Evolutionary conservation across 2,888 invertebrate genomes (phyloP), one percentile per base, ranked within the genome.

Genomic region (Micoletzkya japonica): DNA sequence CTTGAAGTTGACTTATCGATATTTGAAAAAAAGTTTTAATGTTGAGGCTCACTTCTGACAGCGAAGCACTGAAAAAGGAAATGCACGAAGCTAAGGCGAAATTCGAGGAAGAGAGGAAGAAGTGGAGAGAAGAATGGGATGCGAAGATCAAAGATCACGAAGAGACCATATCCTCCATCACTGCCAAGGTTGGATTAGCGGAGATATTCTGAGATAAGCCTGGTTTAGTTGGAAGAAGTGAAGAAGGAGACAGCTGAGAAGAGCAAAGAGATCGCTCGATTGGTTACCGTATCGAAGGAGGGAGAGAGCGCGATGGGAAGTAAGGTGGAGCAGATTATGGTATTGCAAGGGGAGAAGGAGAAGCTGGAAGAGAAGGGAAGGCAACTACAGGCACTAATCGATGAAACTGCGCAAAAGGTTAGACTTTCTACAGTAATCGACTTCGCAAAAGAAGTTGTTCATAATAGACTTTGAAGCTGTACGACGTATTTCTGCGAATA

Each of bases 61-160:
- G n/a, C n/a, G n/a, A n/a, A n/a, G n/a, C 39, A 26, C 20, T 60
- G 28, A 60, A 39, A 28, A 17, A 24, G 24, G 60, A 60, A 10
- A n/a, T 60, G 39, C 26, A 44, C 26, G 44, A 60, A 28, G 17
- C 24, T 24, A 60, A 60, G 39, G 26, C 14, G 28, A 14, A 20
- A 37, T n/a, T 60, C 2, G 44, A 60, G 17, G 60, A 60, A 32
- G 34, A 39, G 52, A 52, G 52, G 52, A 36, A 52, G 64, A 64
- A 34, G n/a, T 10, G 52, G 52, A 26, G 24, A 36, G 7, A 4
- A 26, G 26, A 10, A 34, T 26, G 52, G 26, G 61, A 61, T 34
- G 49, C 49, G 30, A 24, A 61, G 49, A 61, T 49, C 44, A 61
- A 26, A 17, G 44, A 49, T 10, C n/a, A 49, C 0, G 61, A 61